Evolutionary conservation across 2,113 vertebrate genomes (phyloP), one percentile per base, ranked within the genome.

Genomic region (Solea senegalensis): DNA sequence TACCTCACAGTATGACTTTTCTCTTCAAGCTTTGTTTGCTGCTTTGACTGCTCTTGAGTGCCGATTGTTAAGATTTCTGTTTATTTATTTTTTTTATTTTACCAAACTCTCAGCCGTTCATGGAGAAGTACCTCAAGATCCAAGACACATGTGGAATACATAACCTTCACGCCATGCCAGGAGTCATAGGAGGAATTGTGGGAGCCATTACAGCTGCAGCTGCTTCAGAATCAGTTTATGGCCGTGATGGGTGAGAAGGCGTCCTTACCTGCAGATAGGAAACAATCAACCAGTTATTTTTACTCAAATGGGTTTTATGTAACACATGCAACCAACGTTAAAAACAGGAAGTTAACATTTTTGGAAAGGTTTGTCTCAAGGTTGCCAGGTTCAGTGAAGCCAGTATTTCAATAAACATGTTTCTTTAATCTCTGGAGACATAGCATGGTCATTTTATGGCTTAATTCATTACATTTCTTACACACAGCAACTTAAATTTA

Each of bases 121-220:
- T 99, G 93, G 96, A 97, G 50, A 94, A 95, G 61, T 78, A 82
- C 57, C 74, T 99, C 54, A 94, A 92, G 65, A 96, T 99, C 75
- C 98, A 99, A 72, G 98, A 99, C 82, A 99, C 97, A 0, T 99
- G 97, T 41, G 98, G 98, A 48, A 90, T 99, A 78, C 96, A 99
- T 89, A 99, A 99, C 89, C 95, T 99, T n/a, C 98, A 99, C 0
- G 98, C 90, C 56, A 94, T 99, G 87, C 98, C 98, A 0, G 98
- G 98, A 15, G 67, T 98, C 51, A 94, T 99, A 6, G 98, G 97
- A 0, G 96, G 95, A 66, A 95, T 98, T 3, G 97, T 97, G 52
- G 98, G 98, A 0, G 97, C 97, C 2, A 93, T 98, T 78, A 95
- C 95, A 0, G 97, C 96, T 0, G 94, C 96, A 7, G 88, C 87